These are phyloP conservation scores for Regulus satrapa DNA, from an alignment of 2,113 vertebrate species.

Conservation along the genomic window DNA sequence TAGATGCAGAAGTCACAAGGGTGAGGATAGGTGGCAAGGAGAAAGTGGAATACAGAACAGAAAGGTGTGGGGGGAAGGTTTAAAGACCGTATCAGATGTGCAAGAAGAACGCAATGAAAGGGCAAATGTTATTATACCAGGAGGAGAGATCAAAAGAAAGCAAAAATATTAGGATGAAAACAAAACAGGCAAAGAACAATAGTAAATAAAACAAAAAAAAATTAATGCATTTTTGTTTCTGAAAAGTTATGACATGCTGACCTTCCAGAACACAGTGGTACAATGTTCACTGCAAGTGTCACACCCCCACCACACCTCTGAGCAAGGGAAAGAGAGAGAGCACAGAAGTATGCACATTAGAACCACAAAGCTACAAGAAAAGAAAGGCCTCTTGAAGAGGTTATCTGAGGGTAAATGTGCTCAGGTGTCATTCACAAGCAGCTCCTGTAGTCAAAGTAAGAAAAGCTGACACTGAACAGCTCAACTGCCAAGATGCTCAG, in stretches of 20 bases:
- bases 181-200: neutral
- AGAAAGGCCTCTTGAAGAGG: neutral
- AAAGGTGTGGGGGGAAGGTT: neutral
- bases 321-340: neutral
- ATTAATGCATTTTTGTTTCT: neutral
- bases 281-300: neutral
- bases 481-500: neutral
- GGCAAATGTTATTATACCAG: neutral
- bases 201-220: neutral
- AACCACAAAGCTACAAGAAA: neutral
- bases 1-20: neutral
- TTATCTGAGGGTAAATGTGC: neutral
- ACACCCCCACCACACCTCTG: neutral
- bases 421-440: neutral
- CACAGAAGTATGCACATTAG: neutral
- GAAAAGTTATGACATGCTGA: neutral
- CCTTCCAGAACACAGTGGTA: neutral
- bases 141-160: neutral
- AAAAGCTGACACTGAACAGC: neutral
- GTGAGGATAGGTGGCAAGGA: neutral
- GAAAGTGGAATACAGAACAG: neutral
- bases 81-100: neutral
- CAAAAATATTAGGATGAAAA: neutral
- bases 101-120: fast-evolving
- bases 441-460: neutral